phyloP scores from a whole-genome alignment of 2,113 vertebrate species.

The Thamnaconus septentrionalis region DNA sequence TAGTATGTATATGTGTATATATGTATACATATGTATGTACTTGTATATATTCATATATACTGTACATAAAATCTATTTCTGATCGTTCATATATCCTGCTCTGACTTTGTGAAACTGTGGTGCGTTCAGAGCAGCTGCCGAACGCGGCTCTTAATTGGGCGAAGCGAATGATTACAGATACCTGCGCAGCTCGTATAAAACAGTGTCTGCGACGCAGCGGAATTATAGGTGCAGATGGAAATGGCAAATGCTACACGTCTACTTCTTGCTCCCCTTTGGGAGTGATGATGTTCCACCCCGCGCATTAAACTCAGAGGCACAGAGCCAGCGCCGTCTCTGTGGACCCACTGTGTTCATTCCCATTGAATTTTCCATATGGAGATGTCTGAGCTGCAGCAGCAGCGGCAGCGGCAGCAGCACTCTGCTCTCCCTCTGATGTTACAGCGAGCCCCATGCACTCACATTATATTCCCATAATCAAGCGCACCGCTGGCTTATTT shows the following conservation, averaged over 20 bases:
- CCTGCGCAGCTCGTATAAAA: conserved; percentile 69
- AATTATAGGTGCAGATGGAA: conserved; percentile 65
- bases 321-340: conserved; percentile 42
- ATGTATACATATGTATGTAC: too few species aligned
- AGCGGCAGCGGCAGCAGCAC: too few species aligned
- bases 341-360: conserved; percentile 32
- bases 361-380: conserved; percentile 43
- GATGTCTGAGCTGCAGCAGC: conserved; percentile 21
- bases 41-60: too few species aligned
- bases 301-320: conserved; percentile 29
- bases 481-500: conserved; percentile 44
- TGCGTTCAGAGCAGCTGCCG: conserved; percentile 73
- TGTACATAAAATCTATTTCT: too few species aligned
- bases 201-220: conserved; percentile 53
- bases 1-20: too few species aligned
- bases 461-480: conserved; percentile 38
- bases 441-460: conserved; percentile 29
- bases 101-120: conserved; percentile 40
- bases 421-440: not conserved
- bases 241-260: conserved; percentile 46
- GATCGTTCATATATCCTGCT: too few species aligned
- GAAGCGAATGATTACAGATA: conserved; percentile 72
- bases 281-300: conserved; percentile 50
- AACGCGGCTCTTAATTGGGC: conserved; percentile 75
- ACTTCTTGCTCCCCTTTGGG: conserved; percentile 41